Conservation (phyloP, 2,113 vertebrate genomes). For the Fukomys damarensis region DNA sequence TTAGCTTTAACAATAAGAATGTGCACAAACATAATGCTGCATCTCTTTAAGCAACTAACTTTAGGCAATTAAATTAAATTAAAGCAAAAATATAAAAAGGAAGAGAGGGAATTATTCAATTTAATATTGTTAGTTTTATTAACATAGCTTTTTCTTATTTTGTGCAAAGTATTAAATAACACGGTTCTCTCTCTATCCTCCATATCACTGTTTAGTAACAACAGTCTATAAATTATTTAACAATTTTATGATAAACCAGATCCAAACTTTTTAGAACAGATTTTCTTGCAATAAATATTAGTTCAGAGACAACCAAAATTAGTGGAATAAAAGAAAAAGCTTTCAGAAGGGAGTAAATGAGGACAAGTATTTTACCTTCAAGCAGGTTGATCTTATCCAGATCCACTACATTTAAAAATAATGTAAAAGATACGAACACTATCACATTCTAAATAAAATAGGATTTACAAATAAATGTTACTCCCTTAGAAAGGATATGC, state of each 20-base stretch:
- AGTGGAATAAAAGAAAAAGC: constrained; percentile 27
- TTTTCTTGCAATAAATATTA: constrained; percentile 67
- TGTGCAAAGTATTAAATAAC: constrained; percentile 84
- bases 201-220: constrained; percentile 66
- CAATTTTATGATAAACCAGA: constrained; percentile 64
- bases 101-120: constrained; percentile 89
- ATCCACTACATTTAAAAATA: constrained; percentile 73
- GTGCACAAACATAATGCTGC: constrained; percentile 85
- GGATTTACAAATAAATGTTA: constrained; percentile 82
- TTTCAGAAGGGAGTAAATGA: neutral
- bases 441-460: constrained; percentile 64
- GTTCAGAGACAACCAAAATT: constrained; percentile 20
- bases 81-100: constrained; percentile 88
- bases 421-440: constrained; percentile 68
- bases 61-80: constrained; percentile 92
- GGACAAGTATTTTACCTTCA: constrained; percentile 61
- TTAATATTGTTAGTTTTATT: constrained; percentile 90
- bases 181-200: constrained; percentile 66
- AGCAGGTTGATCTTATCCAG: constrained; percentile 62
- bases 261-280: constrained; percentile 84
- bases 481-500: constrained; percentile 79
- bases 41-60: constrained; percentile 91
- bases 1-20: constrained; percentile 91
- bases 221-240: constrained; percentile 76
- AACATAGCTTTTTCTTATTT: constrained; percentile 86